These are phyloP conservation scores for Willisornis vidua DNA, from an alignment of 2,113 vertebrate genomes.

Conservation along the genomic window DNA sequence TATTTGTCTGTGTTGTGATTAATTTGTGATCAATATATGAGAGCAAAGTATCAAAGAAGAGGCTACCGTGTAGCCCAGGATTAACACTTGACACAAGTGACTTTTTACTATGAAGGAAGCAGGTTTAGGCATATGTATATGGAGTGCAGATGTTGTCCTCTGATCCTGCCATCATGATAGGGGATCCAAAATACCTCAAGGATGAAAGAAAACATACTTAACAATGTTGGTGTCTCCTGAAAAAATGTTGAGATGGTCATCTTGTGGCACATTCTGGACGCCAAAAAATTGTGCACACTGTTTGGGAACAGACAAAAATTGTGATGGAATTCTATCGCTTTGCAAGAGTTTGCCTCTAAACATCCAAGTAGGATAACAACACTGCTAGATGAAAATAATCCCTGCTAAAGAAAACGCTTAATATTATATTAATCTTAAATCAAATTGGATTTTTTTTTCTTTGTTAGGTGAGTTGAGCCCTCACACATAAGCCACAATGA, in stretches of 20 bases:
- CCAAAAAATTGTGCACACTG: background rate
- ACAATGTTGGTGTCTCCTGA: background rate
- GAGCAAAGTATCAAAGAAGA: background rate
- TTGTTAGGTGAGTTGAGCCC: background rate
- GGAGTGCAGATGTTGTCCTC: background rate
- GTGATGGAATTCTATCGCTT: background rate
- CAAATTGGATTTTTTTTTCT: background rate
- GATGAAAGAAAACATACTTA: background rate
- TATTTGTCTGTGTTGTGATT: background rate
- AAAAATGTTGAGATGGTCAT: background rate
- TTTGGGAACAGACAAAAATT: background rate
- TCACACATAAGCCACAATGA: background rate
- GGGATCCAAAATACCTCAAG: background rate
- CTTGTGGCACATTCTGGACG: background rate
- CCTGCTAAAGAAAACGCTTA: background rate
- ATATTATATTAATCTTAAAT: background rate
- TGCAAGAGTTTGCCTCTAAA: background rate
- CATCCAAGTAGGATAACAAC: background rate
- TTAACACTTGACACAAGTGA: background rate
- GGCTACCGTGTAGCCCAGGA: background rate
- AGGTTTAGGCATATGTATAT: background rate
- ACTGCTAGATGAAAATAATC: background rate
- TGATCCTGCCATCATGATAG: background rate
- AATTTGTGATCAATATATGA: background rate
- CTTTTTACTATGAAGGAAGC: background rate